A percentile compares a stretch with the other conserved stretches of the same genome.
These are phyloP conservation scores for Toxostoma redivivum DNA, from an alignment of 2,113 vertebrate genomes.

Conservation along the genomic window DNA sequence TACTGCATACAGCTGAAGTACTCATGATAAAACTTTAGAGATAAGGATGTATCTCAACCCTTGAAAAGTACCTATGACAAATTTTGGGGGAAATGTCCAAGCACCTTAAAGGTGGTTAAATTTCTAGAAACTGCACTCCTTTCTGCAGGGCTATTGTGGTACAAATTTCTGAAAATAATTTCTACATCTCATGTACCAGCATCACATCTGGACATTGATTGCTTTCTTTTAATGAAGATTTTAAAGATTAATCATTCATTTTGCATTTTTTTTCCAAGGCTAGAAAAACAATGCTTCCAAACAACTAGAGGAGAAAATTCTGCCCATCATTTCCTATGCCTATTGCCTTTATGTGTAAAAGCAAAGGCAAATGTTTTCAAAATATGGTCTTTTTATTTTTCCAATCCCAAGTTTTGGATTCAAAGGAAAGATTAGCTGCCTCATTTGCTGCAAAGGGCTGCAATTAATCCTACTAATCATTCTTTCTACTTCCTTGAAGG, in stretches of 20 bases:
- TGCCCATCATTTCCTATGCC: neutral
- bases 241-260: neutral
- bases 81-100: neutral
- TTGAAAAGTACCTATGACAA: neutral
- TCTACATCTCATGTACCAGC: neutral
- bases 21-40: neutral
- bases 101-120: neutral
- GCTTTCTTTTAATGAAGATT: neutral
- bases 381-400: neutral
- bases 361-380: neutral
- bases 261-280: neutral
- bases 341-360: neutral
- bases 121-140: neutral
- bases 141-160: neutral
- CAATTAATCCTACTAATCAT: neutral
- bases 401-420: neutral
- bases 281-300: neutral
- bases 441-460: neutral
- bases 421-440: neutral
- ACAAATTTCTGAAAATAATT: neutral
- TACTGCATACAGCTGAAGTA: neutral
- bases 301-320: neutral
- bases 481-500: neutral
- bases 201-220: neutral
- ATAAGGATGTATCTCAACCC: accelerated